A percentile compares a stretch with the other conserved stretches of the same genome.
These are phyloP conservation scores for Calypte anna DNA, from an alignment of 2,113 vertebrate genomes.

Conservation along the genomic window DNA sequence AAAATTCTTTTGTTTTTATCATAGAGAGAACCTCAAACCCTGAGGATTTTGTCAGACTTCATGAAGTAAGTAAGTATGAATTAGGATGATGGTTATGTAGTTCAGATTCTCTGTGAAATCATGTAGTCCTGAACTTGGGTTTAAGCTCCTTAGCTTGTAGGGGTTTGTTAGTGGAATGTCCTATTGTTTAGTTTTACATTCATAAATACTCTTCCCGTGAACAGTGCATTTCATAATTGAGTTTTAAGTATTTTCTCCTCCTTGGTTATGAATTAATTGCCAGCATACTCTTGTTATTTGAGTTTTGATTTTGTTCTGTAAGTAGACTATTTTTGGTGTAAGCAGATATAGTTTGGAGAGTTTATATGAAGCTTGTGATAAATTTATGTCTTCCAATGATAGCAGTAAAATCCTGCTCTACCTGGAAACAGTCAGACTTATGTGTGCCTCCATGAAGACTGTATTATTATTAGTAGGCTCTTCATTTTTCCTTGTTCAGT, in stretches of 20 bases:
- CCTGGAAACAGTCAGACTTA: background rate
- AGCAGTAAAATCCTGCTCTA: background rate
- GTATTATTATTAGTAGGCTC: background rate
- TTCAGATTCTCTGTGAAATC: background rate
- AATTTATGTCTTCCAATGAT: background rate
- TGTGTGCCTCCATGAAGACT: background rate
- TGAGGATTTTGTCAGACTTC: background rate
- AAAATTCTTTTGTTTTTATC: background rate
- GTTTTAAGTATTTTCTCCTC: background rate
- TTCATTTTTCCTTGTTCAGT: background rate
- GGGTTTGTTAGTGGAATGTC: background rate
- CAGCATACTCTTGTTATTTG: background rate
- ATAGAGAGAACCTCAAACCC: background rate
- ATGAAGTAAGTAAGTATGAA: background rate
- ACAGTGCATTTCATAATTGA: background rate
- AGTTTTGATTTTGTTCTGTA: background rate
- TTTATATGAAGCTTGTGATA: background rate
- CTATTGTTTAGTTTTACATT: background rate
- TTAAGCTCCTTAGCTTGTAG: background rate
- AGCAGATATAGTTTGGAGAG: background rate
- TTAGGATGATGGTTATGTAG: background rate
- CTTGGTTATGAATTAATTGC: background rate
- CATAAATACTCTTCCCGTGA: background rate
- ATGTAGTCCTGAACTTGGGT: background rate
- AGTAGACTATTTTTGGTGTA: background rate